Evolutionary conservation across 2,888 invertebrate species (phyloP).

Genomic region (Pseudococcus jackbeardsleyi): DNA sequence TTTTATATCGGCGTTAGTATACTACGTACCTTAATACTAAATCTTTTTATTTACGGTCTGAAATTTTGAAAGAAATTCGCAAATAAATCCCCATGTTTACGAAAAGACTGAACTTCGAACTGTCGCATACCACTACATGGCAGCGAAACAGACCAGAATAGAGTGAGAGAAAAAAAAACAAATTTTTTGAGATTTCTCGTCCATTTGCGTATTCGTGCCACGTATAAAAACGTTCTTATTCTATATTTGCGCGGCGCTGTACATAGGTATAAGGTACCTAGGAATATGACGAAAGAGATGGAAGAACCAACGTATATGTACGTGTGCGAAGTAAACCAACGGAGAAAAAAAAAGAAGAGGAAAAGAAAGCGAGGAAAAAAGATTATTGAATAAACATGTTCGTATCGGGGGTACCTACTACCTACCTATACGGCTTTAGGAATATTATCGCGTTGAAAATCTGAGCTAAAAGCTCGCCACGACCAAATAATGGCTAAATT

Average conservation of each 20-base stretch:
- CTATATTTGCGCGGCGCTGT: not conserved
- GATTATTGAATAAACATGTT: constrained; percentile 51
- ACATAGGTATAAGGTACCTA: not conserved
- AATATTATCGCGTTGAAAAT: constrained; percentile 27
- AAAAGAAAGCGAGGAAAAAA: not conserved
- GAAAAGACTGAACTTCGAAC: constrained; percentile 65
- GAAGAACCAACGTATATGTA: not conserved
- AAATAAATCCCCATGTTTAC: constrained; percentile 57
- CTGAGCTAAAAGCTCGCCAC: constrained; percentile 36
- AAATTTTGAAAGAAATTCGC: constrained; percentile 46
- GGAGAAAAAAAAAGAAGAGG: not conserved
- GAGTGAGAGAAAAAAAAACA: not conserved
- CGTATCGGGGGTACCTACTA: too few relatives aligned
- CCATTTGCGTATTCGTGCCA: constrained; percentile 23
- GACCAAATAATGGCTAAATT: constrained; percentile 40
- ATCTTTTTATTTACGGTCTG: constrained; percentile 55
- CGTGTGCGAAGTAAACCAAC: not conserved
- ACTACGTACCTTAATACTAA: constrained; percentile 38
- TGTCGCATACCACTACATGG: constrained; percentile 68
- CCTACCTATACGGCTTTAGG: constrained; percentile 1
- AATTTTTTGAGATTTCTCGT: constrained; percentile 22
- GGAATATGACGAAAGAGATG: not conserved
- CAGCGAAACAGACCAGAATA: constrained; percentile 66
- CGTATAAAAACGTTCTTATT: constrained; percentile 45
- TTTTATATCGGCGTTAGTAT: constrained; percentile 53